Conservation (phyloP, 92 coral and sea anemone genomes). For the Siderastrea radians region DNA sequence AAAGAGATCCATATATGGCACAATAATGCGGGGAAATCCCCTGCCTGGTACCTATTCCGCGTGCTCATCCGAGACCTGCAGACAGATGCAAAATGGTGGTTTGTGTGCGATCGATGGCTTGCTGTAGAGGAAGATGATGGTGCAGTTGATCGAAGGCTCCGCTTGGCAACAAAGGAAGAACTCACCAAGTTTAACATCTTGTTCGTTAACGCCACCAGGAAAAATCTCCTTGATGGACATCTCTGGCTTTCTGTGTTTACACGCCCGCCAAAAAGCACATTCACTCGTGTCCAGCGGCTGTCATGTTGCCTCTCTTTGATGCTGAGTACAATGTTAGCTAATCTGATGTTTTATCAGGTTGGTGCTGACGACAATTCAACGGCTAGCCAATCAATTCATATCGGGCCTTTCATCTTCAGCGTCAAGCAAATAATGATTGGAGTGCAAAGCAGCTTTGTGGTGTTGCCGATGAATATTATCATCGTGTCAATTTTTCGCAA, state of each 20-base stretch:
- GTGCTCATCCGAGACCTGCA: constrained; percentile 90
- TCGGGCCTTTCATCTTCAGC: constrained; percentile 89
- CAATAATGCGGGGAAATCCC: constrained; percentile 86
- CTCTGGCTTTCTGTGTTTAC: constrained; percentile 96
- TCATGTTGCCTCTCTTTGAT: constrained; percentile 91
- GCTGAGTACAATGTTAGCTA: constrained; percentile 87
- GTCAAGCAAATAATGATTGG: constrained; percentile 84
- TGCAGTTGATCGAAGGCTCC: constrained; percentile 66
- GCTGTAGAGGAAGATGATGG: constrained; percentile 97
- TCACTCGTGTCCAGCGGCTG: constrained; percentile 94
- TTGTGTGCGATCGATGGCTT: constrained; percentile 91
- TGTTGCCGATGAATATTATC: constrained; percentile 87
- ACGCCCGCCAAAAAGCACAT: constrained; percentile 91
- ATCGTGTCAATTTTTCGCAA: constrained; percentile 92
- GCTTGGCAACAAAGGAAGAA: constrained; percentile 79
- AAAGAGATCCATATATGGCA: constrained; percentile 93
- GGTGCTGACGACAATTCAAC: constrained; percentile 70
- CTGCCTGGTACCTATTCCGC: constrained; percentile 89
- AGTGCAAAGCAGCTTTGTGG: constrained; percentile 85
- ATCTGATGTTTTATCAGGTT: constrained; percentile 90
- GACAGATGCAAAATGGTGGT: constrained; percentile 92
- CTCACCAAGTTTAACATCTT: constrained; percentile 88
- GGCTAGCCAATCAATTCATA: constrained; percentile 57
- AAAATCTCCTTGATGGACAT: constrained; percentile 92
- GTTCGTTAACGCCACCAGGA: constrained; percentile 92